Conservation (phyloP, 2,113 vertebrate genomes). For the Podarcis muralis region DNA sequence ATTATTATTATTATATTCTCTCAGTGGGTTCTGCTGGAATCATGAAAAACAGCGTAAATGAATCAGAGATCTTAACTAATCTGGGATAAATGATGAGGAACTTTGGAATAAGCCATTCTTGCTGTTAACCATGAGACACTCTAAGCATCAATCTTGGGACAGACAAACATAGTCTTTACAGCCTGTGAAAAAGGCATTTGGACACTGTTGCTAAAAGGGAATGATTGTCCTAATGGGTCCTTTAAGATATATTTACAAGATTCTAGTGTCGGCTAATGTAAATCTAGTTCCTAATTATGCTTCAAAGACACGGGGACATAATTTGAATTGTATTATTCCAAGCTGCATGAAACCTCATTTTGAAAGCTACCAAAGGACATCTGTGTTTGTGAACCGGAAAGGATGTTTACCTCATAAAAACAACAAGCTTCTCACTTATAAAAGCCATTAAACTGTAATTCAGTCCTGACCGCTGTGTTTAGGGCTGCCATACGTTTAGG, state of each 20-base stretch:
- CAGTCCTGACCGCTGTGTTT: neutral
- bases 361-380: neutral
- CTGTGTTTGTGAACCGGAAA: neutral
- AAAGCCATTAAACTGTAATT: neutral
- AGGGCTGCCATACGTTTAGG: neutral
- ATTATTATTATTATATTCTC: too few species aligned
- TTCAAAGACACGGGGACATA: neutral
- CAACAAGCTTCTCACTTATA: neutral
- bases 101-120: neutral
- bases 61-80: neutral
- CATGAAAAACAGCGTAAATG: too few species aligned
- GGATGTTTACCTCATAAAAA: slow-evolving; percentile 29
- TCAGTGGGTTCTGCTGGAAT: too few species aligned
- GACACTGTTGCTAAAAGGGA: too few species aligned
- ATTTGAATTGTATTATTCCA: neutral
- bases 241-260: neutral
- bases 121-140: neutral
- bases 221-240: neutral
- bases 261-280: neutral
- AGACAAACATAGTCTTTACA: neutral
- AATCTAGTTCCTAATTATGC: slow-evolving; percentile 15
- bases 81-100: neutral
- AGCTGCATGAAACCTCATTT: neutral
- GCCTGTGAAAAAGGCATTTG: neutral
- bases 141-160: neutral